Conservation (phyloP, 2,113 vertebrate genomes). For the Tychaedon coryphoeus region DNA sequence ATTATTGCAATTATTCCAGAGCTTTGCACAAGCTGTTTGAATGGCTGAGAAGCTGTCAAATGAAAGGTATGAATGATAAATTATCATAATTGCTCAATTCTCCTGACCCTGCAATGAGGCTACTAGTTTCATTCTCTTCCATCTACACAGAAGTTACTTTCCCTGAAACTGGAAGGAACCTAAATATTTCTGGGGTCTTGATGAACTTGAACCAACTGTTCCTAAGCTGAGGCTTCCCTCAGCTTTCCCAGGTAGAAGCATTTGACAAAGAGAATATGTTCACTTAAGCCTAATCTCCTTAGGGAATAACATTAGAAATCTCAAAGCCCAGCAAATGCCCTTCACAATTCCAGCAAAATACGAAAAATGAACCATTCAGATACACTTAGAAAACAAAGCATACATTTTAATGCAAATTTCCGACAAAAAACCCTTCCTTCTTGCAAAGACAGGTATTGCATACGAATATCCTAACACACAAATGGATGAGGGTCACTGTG, state of each 20-base stretch:
- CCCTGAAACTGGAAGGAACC: not conserved
- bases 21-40: not conserved
- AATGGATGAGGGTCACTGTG: not conserved
- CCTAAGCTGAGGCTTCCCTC: not conserved
- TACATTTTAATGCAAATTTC: not conserved
- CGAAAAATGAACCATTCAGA: not conserved
- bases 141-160: not conserved
- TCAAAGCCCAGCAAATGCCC: not conserved
- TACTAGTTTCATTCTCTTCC: not conserved
- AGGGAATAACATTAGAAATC: not conserved
- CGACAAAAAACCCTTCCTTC: not conserved
- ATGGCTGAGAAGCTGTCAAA: not conserved
- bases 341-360: not conserved
- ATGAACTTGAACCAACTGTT: not conserved
- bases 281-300: not conserved
- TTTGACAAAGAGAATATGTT: not conserved
- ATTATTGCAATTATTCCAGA: not conserved
- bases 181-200: not conserved
- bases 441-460: not conserved
- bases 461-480: not conserved
- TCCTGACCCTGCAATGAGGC: not conserved
- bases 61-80: not conserved
- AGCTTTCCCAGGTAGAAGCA: not conserved
- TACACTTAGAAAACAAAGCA: not conserved
- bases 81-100: not conserved